Conservation (phyloP, 2,888 invertebrate species). For the Drosophila nr. medialis region DNA sequence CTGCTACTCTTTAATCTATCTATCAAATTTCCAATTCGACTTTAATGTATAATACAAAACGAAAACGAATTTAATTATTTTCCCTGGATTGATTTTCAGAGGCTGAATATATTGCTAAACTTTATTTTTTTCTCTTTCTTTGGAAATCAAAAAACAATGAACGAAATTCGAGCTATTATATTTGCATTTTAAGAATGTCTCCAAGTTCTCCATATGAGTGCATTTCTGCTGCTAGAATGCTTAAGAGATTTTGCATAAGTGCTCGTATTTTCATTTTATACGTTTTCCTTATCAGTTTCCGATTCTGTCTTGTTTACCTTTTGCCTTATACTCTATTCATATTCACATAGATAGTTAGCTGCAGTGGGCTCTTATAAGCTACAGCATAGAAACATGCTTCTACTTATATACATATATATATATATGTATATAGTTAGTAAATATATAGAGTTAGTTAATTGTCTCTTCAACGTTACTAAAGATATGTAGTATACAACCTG, state of each 20-base stretch:
- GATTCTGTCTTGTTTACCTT: constrained; percentile 29
- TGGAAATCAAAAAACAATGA: neutral
- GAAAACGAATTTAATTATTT: constrained; percentile 23
- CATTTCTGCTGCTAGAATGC: constrained; percentile 47
- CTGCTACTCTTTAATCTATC: constrained; percentile 61
- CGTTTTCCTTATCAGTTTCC: constrained; percentile 21
- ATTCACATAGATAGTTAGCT: constrained; percentile 13
- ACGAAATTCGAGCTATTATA: constrained; percentile 36
- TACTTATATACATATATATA: neutral
- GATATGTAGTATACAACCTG: neutral
- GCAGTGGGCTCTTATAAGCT: constrained; percentile 1
- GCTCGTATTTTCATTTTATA: constrained; percentile 29
- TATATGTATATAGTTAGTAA: neutral
- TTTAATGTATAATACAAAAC: constrained; percentile 14
- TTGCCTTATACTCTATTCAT: constrained; percentile 22
- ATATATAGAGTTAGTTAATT: neutral
- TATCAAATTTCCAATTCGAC: constrained; percentile 35
- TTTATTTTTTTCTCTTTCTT: constrained; percentile 21
- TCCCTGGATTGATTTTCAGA: constrained; percentile 52
- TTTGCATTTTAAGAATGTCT: constrained; percentile 65
- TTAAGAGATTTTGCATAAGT: constrained; percentile 44
- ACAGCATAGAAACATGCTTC: neutral
- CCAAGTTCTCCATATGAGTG: constrained; percentile 38
- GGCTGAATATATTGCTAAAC: constrained; percentile 60
- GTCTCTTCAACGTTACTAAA: neutral